Evolutionary conservation across 2,113 vertebrate species (phyloP).

Genomic region (Heteronetta atricapilla): DNA sequence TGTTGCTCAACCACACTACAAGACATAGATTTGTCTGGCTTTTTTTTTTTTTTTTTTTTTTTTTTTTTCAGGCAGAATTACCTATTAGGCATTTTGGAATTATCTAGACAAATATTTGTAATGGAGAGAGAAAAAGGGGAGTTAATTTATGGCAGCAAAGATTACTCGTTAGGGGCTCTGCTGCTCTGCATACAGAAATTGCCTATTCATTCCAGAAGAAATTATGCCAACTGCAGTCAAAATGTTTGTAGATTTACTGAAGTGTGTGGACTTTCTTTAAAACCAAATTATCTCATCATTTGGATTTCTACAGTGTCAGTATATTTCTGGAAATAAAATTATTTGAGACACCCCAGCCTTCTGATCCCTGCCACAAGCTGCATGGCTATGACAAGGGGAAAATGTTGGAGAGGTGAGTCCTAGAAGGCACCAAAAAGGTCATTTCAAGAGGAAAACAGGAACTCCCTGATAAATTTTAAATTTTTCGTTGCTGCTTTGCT

Average conservation of each 20-base stretch:
- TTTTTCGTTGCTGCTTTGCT: background rate
- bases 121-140: background rate
- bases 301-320: background rate
- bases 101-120: background rate
- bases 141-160: background rate
- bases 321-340: background rate
- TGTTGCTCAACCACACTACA: accelerated
- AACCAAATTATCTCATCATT: background rate
- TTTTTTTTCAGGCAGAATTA: background rate
- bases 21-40: background rate
- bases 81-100: background rate
- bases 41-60: background rate
- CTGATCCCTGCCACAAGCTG: background rate
- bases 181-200: background rate
- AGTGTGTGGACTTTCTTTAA: background rate
- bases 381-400: background rate
- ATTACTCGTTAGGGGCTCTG: background rate
- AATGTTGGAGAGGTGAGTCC: background rate
- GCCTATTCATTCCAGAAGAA: background rate
- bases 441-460: background rate
- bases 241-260: background rate
- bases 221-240: background rate
- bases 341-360: background rate
- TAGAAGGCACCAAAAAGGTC: background rate
- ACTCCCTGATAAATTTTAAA: background rate